Percentiles rank a stretch among this genome's conserved stretches.
Conservation (phyloP, 2,113 vertebrate species). For the Syngnathus floridae region DNA sequence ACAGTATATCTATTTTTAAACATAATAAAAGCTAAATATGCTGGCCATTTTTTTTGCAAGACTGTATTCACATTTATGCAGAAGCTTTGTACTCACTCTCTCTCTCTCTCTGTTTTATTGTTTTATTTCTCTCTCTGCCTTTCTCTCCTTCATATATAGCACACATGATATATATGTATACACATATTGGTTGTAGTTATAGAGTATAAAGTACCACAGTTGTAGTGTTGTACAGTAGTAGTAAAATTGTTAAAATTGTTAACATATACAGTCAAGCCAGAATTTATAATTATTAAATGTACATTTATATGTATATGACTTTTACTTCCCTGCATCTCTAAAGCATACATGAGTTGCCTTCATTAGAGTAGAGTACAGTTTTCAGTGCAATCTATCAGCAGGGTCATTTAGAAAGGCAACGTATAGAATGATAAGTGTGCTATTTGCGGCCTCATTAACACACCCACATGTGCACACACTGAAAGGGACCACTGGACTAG, state of each 20-base stretch:
- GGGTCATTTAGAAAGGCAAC: conserved; percentile 17
- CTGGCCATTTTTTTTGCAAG: conserved; percentile 18
- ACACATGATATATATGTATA: too few species aligned
- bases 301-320: too few species aligned
- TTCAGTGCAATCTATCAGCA: conserved; percentile 25
- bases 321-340: not conserved
- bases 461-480: conserved; percentile 7
- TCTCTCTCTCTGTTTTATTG: not conserved
- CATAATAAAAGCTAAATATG: conserved; percentile 50
- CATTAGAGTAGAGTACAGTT: conserved; percentile 15
- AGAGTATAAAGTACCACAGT: too few species aligned
- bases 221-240: too few species aligned
- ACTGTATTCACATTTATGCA: conserved; percentile 5
- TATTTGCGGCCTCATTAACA: conserved; percentile 30
- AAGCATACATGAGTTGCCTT: not conserved
- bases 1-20: conserved; percentile 56
- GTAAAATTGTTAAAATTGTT: too few species aligned
- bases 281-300: too few species aligned
- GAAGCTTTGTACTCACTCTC: not conserved
- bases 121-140: not conserved
- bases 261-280: too few species aligned
- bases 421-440: conserved; percentile 5
- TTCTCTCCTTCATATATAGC: not conserved
- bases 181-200: too few species aligned
- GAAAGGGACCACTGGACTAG: conserved; percentile 13